Percentiles rank a stretch among this genome's conserved stretches.
These are phyloP conservation scores for Oegoconia quadripuncta DNA, from an alignment of 2,888 invertebrate species.

Conservation along the genomic window DNA sequence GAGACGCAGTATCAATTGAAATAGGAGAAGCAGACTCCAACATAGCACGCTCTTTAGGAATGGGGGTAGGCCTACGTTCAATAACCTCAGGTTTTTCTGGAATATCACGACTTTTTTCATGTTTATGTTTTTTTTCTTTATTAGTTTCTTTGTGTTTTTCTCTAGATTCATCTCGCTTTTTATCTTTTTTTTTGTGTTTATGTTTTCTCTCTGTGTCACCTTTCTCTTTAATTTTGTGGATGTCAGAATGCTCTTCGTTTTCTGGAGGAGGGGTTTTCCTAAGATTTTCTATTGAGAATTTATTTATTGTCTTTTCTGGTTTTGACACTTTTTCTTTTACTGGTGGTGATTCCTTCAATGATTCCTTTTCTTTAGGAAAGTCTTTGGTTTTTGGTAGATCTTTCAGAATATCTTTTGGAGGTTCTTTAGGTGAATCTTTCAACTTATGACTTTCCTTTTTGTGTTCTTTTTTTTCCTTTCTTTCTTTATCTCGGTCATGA, in stretches of 20 bases:
- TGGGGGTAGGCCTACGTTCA: slow-evolving; percentile 62
- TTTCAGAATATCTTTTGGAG: slow-evolving; percentile 50
- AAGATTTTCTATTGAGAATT: slow-evolving; percentile 71
- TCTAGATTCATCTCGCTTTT: slow-evolving; percentile 81
- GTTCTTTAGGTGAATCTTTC: slow-evolving; percentile 66
- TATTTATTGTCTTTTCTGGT: slow-evolving; percentile 61
- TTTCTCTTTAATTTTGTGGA: slow-evolving; percentile 71
- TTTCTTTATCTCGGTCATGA: slow-evolving; percentile 81
- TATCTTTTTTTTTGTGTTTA: slow-evolving; percentile 83
- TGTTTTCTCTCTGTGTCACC: slow-evolving; percentile 75
- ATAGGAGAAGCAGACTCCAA: slow-evolving; percentile 69
- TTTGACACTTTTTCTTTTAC: slow-evolving; percentile 60
- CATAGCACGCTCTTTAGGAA: slow-evolving; percentile 54
- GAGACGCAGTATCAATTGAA: slow-evolving; percentile 72
- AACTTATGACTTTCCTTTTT: slow-evolving; percentile 77
- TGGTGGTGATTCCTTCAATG: slow-evolving; percentile 49
- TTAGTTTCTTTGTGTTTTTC: slow-evolving; percentile 80
- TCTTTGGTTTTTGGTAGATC: slow-evolving; percentile 52
- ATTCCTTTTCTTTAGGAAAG: slow-evolving; percentile 53
- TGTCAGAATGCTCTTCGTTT: slow-evolving; percentile 50
- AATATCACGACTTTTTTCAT: slow-evolving; percentile 71
- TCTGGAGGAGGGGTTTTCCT: slow-evolving; percentile 68
- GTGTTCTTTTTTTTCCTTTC: slow-evolving; percentile 77
- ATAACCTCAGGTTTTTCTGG: slow-evolving; percentile 74
- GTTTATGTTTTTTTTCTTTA: slow-evolving; percentile 76